Base-by-base conservation (phyloP, 2,797 vertebrate genomes). In the Manis crassicaudata region DNA sequence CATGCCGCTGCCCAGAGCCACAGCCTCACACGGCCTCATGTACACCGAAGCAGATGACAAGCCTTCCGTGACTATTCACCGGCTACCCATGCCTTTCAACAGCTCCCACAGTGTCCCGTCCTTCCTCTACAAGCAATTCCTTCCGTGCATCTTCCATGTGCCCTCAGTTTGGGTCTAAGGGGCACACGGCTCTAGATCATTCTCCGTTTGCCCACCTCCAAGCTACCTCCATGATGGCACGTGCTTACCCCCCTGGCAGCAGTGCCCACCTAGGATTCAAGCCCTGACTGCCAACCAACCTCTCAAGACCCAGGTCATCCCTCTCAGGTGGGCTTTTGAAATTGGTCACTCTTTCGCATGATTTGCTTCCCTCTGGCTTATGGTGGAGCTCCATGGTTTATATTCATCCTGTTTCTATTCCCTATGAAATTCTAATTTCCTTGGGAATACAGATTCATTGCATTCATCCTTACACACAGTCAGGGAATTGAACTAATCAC, bases 111-210 rank as follows among this genome's bases (percentile, higher is more conserved):
- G 6, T 12, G 32, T 2, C 29, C 54, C 7, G 6, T 18, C 32
- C 17, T 50, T 63, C 40, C 43, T 63, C 65, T 17, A 43, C 3
- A 18, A 52, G 35, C 21, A 40, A 20, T 68, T 52, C 60, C 65
- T 65, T 29, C 62, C 6, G 1, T 4, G 27, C 1, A 7, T 37
- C 29, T n/a, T 32, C 67, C 32, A 18, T 0, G 10, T 3, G 14
- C 4, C 27, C 37, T 54, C 12, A 12, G 9, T 4, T 13, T n/a
- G 2, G 9, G 10, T 58, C 29, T 7, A 23, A 76, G 50, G 37
- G 17, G 11, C 40, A 50, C 0, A 5, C 70, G 9, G 0, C 11
- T 60, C 65, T 11, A 27, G 70, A 18, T 9, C 73, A 20, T 13
- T 60, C 23, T 89, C 27, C 12, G 50, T n/a, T 12, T 85, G 27